phyloP scores from a whole-genome alignment of 1,140 invertebrate genomes.

The Arion vulgaris region DNA sequence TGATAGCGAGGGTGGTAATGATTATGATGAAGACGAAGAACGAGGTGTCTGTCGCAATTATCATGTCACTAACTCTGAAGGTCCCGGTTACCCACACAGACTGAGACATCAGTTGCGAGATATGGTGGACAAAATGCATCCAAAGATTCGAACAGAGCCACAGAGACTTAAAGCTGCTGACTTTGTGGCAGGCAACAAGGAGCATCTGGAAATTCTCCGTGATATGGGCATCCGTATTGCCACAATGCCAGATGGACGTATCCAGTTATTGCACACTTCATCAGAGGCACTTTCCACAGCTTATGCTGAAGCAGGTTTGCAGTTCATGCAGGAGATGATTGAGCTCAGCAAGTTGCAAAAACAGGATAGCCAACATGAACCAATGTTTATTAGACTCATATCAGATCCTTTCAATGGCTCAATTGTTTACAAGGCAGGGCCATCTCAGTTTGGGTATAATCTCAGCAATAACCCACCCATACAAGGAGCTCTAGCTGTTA shows the following conservation, averaged over 20 bases:
- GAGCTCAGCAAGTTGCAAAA: constrained; percentile 85
- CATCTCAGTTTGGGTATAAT: constrained; percentile 91
- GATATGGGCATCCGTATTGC: constrained; percentile 96
- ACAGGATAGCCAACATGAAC: constrained; percentile 67
- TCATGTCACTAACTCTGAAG: constrained; percentile 84
- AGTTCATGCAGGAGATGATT: constrained; percentile 98
- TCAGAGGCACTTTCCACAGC: constrained; percentile 80
- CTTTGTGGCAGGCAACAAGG: constrained; percentile 85
- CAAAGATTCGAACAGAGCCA: constrained; percentile 25
- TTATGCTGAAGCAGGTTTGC: constrained; percentile 91
- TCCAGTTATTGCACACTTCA: constrained; percentile 87
- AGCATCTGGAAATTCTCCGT: constrained; percentile 88
- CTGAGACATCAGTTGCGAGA: constrained; percentile 78
- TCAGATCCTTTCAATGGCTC: constrained; percentile 54
- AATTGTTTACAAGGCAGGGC: constrained; percentile 82
- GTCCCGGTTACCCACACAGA: constrained; percentile 74
- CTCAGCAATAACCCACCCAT: constrained; percentile 73
- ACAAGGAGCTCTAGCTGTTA: constrained; percentile 75
- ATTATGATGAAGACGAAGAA: constrained; percentile 39
- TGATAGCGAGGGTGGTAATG: constrained; percentile 9
- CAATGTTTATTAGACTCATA: constrained; percentile 63
- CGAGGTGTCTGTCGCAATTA: constrained; percentile 84
- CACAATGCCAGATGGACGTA: constrained; percentile 88
- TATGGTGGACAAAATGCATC: constrained; percentile 80
- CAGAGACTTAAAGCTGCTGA: constrained; percentile 72